Evolutionary conservation across 2,888 invertebrate genomes (phyloP).

Genomic region (Venusia cambrica): DNA sequence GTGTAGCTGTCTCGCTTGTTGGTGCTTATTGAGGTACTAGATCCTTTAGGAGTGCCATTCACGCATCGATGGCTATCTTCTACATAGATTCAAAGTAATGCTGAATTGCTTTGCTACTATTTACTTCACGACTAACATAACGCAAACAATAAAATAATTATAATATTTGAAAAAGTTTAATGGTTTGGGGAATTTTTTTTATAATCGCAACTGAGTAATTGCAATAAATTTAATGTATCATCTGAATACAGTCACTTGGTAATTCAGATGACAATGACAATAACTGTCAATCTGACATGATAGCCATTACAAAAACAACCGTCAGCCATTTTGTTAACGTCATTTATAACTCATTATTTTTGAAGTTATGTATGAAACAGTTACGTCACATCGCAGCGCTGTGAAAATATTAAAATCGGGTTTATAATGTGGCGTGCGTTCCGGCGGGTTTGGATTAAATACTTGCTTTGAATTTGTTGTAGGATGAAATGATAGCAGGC

Average conservation of each 20-base stretch:
- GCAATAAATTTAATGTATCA: no score
- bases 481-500: background rate
- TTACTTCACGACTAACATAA: no score
- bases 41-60: slow-evolving; percentile 19
- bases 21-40: slow-evolving; percentile 28
- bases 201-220: no score
- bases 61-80: slow-evolving; percentile 24
- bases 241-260: no score
- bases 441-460: background rate
- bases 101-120: no score
- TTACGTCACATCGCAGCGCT: slow-evolving; percentile 33
- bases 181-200: no score
- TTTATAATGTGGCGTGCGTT: slow-evolving; percentile 1
- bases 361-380: slow-evolving; percentile 33
- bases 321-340: slow-evolving; percentile 22
- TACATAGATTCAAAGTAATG: no score
- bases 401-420: slow-evolving; percentile 24
- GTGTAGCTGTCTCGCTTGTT: slow-evolving; percentile 24
- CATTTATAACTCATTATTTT: slow-evolving; percentile 35
- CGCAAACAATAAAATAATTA: no score
- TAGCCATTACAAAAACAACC: slow-evolving; percentile 18
- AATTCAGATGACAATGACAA: no score
- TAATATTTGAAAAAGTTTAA: no score
- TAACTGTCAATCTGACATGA: slow-evolving; percentile 13
- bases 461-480: slow-evolving; percentile 1